These are phyloP conservation scores for Sebastes steindachneri DNA, from an alignment of 2,797 vertebrate genomes.

Conservation along the genomic window DNA sequence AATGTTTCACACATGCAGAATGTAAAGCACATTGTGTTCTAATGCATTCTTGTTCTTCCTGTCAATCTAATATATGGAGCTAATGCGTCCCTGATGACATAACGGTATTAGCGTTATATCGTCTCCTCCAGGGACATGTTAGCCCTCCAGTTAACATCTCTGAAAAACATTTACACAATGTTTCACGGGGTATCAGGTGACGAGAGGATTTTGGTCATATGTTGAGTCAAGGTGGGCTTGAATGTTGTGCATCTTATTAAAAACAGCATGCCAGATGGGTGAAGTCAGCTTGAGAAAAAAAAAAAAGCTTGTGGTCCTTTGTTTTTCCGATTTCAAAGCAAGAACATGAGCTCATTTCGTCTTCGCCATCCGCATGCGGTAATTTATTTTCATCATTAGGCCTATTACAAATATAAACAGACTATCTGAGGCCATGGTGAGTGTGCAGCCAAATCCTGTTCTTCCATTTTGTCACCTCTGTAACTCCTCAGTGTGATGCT, in stretches of 20 bases:
- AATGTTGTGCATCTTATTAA: conserved; percentile 31
- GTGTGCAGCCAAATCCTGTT: conserved; percentile 6
- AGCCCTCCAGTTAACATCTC: conserved; percentile 45
- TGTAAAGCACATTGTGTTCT: conserved; percentile 22
- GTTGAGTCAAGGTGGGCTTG: conserved; percentile 42
- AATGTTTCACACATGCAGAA: conserved; percentile 19
- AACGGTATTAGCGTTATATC: conserved; percentile 23
- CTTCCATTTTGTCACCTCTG: conserved; percentile 29
- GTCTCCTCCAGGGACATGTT: conserved; percentile 46
- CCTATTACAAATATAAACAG: conserved; percentile 20
- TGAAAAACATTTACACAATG: conserved; percentile 55
- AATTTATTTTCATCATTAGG: conserved; percentile 38
- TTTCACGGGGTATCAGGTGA: conserved; percentile 58
- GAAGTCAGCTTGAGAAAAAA: conserved; percentile 15
- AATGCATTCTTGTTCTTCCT: conserved; percentile 5
- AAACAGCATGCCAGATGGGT: conserved; percentile 49
- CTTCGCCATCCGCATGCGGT: neutral
- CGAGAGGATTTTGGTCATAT: conserved; percentile 29
- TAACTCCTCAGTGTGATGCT: neutral
- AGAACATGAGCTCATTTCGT: conserved; percentile 40
- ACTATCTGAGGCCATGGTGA: conserved; percentile 3
- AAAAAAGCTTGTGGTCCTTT: conserved; percentile 1
- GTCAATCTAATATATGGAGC: conserved; percentile 17
- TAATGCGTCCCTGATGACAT: conserved; percentile 39
- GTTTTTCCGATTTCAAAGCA: conserved; percentile 33